These are phyloP conservation scores for Sebastes baramenuke DNA, from an alignment of 2,797 vertebrate species.

Conservation along the genomic window DNA sequence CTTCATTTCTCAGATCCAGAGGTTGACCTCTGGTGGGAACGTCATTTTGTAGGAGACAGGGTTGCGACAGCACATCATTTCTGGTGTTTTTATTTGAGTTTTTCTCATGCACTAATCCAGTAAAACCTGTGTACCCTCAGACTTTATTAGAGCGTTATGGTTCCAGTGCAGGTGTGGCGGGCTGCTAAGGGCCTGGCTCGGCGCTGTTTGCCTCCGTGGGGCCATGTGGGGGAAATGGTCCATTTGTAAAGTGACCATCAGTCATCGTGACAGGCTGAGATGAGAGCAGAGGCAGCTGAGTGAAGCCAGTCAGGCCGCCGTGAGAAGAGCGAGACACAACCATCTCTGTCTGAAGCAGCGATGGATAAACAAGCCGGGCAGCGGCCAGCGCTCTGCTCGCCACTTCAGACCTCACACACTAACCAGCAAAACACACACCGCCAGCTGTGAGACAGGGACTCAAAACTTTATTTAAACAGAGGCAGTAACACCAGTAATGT, in stretches of 20 bases:
- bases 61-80: no score
- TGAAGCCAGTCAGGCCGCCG: conserved; percentile 46
- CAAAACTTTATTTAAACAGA: no score
- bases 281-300: conserved; percentile 45
- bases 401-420: conserved; percentile 80
- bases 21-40: no score
- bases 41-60: no score
- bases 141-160: neutral
- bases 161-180: conserved; percentile 57
- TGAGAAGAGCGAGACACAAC: conserved; percentile 55
- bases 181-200: neutral
- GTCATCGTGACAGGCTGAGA: conserved; percentile 68
- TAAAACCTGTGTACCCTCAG: no score
- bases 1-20: no score
- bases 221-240: conserved; percentile 57
- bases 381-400: conserved; percentile 3
- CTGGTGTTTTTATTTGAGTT: no score
- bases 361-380: conserved; percentile 64
- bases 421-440: no score
- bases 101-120: no score
- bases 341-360: conserved; percentile 68
- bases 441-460: no score
- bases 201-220: neutral
- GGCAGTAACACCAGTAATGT: no score
- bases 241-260: conserved; percentile 74